A percentile compares a stretch with the other conserved stretches of the same genome.
Conservation (phyloP, 1,140 invertebrate genomes). For the Gonioctena quinquepunctata region DNA sequence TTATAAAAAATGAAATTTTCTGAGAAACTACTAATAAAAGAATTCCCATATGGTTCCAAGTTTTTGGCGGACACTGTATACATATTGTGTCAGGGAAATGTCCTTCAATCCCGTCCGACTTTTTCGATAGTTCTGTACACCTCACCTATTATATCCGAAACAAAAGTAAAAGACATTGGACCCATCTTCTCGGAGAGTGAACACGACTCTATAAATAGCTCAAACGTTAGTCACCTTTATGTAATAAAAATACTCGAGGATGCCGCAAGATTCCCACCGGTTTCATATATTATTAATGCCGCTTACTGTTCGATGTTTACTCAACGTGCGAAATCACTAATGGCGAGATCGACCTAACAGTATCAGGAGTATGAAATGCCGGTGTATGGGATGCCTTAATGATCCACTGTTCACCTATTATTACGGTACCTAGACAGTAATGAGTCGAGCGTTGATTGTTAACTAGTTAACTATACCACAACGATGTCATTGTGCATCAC, state of each 20-base stretch:
- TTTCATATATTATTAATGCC: neutral
- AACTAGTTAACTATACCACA: neutral
- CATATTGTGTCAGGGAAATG: too few relatives aligned
- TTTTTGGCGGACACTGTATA: too few relatives aligned
- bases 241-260: neutral
- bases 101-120: too few relatives aligned
- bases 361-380: neutral
- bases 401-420: neutral
- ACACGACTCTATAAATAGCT: neutral
- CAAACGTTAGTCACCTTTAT: conserved; percentile 3
- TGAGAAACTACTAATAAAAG: too few relatives aligned
- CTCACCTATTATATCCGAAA: neutral
- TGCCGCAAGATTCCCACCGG: conserved; percentile 8
- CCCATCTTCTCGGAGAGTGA: neutral
- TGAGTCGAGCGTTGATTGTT: neutral
- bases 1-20: too few relatives aligned
- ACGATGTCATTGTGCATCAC: neutral
- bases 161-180: neutral
- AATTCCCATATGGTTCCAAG: too few relatives aligned
- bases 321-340: neutral
- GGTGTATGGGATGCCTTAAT: neutral
- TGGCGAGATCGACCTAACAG: neutral
- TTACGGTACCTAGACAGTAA: neutral
- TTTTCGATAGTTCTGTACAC: too few relatives aligned
- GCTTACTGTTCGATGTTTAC: neutral